phyloP scores from a whole-genome alignment of 2,888 invertebrate species.

The Thymelicus acteon region DNA sequence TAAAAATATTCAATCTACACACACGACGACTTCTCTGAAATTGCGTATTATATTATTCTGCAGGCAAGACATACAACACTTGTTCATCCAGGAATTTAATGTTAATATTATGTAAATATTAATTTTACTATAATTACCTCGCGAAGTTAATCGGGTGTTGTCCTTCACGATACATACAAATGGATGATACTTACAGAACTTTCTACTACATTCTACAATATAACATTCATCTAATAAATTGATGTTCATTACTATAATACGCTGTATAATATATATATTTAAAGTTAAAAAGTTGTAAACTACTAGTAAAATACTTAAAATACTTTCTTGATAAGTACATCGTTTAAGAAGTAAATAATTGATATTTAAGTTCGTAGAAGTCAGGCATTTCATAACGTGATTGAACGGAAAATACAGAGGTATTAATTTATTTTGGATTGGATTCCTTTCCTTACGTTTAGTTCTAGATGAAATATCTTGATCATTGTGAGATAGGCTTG shows the following conservation, averaged over 20 bases:
- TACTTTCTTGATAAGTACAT: constrained; percentile 31
- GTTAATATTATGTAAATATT: no score
- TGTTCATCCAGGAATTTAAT: no score
- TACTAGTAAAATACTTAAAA: constrained; percentile 40
- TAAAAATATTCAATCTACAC: no score
- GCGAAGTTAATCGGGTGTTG: no score
- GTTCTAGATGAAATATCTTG: no score
- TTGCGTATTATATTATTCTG: no score
- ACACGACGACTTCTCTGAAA: no score
- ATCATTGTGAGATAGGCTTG: no score
- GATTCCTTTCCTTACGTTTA: not conserved
- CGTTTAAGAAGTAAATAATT: constrained; percentile 23
- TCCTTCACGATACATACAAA: not conserved
- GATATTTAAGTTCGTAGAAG: constrained; percentile 26
- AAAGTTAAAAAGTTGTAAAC: constrained; percentile 36
- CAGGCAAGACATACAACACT: no score
- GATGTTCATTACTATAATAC: constrained; percentile 21
- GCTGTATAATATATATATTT: constrained; percentile 29
- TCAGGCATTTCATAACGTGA: constrained; percentile 16
- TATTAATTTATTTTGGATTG: not conserved
- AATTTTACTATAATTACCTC: no score
- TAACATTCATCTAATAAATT: constrained; percentile 23
- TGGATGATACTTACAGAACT: not conserved
- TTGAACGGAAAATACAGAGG: constrained; percentile 4
- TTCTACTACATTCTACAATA: constrained; percentile 13